Conservation (phyloP, 2,113 vertebrate genomes). For the Sylvietta virens region DNA sequence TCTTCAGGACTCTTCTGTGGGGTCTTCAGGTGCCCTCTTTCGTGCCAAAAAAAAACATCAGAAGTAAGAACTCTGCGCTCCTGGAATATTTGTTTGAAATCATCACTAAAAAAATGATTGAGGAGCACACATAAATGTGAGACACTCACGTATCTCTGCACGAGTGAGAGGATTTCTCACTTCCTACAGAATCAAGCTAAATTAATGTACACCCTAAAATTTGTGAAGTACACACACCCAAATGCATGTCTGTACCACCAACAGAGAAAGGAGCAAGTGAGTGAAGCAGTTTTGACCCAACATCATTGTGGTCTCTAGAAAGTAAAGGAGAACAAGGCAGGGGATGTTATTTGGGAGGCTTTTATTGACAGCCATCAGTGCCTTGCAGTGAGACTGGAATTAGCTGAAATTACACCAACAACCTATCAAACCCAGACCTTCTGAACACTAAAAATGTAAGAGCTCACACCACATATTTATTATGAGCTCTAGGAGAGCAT, state of each 20-base stretch:
- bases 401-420: neutral
- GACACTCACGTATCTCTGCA: neutral
- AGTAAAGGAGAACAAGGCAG: rapidly evolving
- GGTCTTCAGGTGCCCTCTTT: neutral
- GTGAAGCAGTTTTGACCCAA: neutral
- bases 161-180: neutral
- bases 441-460: neutral
- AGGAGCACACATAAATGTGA: neutral
- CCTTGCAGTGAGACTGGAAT: neutral
- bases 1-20: neutral
- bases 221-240: neutral
- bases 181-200: neutral
- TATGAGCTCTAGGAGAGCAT: neutral
- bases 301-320: rapidly evolving
- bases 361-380: neutral
- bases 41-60: neutral
- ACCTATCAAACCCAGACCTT: neutral
- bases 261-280: neutral
- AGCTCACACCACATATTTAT: neutral
- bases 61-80: neutral
- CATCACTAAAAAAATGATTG: neutral
- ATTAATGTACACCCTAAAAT: neutral
- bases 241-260: neutral
- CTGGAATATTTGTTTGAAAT: neutral
- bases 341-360: neutral